Percentiles rank a stretch among this genome's conserved stretches.
These are phyloP conservation scores for Hydrozoanthus gracilis DNA, from an alignment of 92 coral and sea anemone species.

Conservation along the genomic window DNA sequence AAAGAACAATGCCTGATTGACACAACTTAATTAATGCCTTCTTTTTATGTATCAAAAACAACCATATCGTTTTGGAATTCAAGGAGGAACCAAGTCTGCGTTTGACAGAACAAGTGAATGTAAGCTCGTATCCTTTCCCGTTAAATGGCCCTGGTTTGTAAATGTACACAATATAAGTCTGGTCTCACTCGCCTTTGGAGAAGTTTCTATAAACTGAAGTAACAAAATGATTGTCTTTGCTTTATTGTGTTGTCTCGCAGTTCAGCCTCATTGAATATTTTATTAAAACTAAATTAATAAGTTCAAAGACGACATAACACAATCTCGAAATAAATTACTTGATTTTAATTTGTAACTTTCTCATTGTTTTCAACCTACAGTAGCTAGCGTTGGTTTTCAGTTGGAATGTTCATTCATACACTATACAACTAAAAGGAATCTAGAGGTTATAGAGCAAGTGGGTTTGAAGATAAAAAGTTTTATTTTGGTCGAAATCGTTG, in stretches of 20 bases:
- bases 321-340: background rate
- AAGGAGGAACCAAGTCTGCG: background rate
- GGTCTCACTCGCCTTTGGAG: background rate
- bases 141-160: background rate
- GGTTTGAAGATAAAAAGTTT: background rate
- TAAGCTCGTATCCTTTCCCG: too few relatives aligned
- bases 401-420: too few relatives aligned
- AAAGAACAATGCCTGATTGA: background rate
- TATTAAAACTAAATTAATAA: conserved; percentile 14
- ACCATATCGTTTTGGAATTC: background rate
- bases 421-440: background rate
- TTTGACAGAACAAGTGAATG: too few relatives aligned
- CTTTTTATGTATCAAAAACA: background rate
- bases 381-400: background rate
- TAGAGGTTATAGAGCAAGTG: background rate
- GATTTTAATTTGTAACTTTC: background rate
- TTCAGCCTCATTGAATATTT: conserved; percentile 14
- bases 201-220: background rate
- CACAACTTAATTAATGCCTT: background rate
- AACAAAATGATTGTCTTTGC: background rate
- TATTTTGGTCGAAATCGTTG: background rate
- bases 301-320: background rate
- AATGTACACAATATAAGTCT: background rate
- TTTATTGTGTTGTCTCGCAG: conserved; percentile 1
- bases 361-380: background rate